Evolutionary conservation across 2,113 vertebrate species (phyloP).

Genomic region (Cebus imitator): DNA sequence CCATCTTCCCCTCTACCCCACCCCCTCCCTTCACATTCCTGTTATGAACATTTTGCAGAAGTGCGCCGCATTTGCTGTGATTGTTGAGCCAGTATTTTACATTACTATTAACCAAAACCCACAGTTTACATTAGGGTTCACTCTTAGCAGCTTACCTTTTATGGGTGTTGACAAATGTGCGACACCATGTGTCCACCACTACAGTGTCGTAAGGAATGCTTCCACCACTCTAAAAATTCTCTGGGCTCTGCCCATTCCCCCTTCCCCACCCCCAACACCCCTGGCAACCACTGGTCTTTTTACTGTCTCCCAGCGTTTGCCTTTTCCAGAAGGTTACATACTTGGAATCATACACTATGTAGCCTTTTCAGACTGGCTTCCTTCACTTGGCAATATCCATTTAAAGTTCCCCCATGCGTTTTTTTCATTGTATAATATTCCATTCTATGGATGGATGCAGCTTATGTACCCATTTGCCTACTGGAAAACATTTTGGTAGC

Average conservation of each 20-base stretch:
- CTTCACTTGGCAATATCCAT: no score
- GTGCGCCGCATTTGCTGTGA: accelerated
- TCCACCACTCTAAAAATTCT: neutral
- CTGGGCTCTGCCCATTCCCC: accelerated
- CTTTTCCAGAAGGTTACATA: neutral
- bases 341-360: neutral
- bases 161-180: neutral
- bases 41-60: accelerated
- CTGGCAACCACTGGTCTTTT: neutral
- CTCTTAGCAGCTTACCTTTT: accelerated
- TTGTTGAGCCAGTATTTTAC: no score
- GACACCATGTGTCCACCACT: accelerated
- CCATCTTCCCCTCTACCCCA: accelerated
- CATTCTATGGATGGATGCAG: accelerated
- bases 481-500: neutral
- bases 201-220: accelerated
- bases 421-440: neutral
- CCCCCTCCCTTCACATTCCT: no score
- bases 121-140: accelerated
- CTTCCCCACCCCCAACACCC: neutral
- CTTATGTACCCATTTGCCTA: neutral
- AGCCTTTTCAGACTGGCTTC: neutral
- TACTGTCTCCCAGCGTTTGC: neutral
- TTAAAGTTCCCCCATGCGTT: no score
- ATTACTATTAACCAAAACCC: neutral